Percentiles rank a stretch among this genome's conserved stretches.
Evolutionary conservation across 2,797 vertebrate species (phyloP).

Genomic region (Jordanella pulchra): DNA sequence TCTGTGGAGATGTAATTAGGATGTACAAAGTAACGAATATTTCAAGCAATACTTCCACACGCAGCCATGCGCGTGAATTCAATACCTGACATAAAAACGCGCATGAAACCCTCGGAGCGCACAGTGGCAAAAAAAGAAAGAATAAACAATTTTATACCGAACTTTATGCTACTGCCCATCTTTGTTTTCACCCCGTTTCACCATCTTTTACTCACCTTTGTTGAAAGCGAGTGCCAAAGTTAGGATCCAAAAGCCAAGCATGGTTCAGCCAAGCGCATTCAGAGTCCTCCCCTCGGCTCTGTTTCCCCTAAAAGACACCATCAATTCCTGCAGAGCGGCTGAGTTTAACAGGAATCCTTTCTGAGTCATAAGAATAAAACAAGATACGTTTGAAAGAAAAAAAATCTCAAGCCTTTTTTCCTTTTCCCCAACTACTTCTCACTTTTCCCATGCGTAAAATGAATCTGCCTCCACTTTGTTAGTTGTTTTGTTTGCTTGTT

Average conservation of each 20-base stretch:
- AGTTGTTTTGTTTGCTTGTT: conserved; percentile 12
- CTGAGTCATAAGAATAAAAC: conserved; percentile 62
- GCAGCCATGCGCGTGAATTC: not conserved
- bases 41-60: conserved; percentile 23
- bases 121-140: conserved; percentile 1
- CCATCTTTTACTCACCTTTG: conserved; percentile 70
- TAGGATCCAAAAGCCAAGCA: conserved; percentile 80
- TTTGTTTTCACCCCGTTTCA: not conserved
- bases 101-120: conserved; percentile 37
- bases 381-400: conserved; percentile 20
- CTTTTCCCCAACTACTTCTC: conserved; percentile 22
- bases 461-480: conserved; percentile 56
- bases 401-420: conserved; percentile 20
- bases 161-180: conserved; percentile 34
- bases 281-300: conserved; percentile 70
- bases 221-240: conserved; percentile 80
- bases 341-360: conserved; percentile 63
- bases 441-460: conserved; percentile 52
- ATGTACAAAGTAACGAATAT: conserved; percentile 33
- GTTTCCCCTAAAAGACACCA: conserved; percentile 66
- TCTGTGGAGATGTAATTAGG: conserved; percentile 16
- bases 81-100: conserved; percentile 16
- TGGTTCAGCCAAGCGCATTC: conserved; percentile 76
- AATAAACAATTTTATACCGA: conserved; percentile 5
- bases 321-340: conserved; percentile 68